phyloP scores from a whole-genome alignment of 2,113 vertebrate species.

The Notarius quadriscutis region DNA sequence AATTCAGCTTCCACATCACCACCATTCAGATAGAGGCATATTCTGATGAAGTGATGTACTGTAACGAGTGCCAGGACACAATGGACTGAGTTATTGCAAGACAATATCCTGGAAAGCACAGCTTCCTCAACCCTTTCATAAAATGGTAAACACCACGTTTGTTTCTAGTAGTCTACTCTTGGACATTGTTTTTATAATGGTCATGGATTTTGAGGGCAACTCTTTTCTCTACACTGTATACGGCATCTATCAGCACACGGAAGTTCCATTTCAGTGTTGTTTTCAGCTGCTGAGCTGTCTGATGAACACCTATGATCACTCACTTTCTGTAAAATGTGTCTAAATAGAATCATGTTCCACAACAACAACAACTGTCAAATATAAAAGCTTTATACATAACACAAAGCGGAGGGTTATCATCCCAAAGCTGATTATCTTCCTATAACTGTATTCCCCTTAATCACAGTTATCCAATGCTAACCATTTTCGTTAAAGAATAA shows the following conservation, averaged over 20 bases:
- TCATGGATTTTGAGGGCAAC: background rate
- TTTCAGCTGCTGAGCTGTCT: background rate
- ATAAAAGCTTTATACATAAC: background rate
- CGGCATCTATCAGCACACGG: background rate
- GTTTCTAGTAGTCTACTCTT: background rate
- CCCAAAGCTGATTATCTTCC: background rate
- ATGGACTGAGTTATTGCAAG: constrained; percentile 43
- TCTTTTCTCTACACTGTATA: background rate
- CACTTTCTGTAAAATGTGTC: background rate
- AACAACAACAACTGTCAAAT: background rate
- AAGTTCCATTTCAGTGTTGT: background rate
- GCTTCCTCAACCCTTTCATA: background rate
- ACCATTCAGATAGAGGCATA: constrained; percentile 84
- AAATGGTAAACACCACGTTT: background rate
- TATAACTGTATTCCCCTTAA: background rate
- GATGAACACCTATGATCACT: background rate
- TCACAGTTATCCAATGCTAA: background rate
- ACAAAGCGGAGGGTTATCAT: background rate
- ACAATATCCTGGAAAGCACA: background rate
- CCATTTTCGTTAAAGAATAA: background rate
- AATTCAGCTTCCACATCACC: constrained; percentile 77
- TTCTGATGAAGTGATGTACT: constrained; percentile 61
- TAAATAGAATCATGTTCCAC: background rate
- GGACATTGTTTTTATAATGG: background rate
- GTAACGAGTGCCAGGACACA: constrained; percentile 65